Percentiles rank a stretch among this genome's conserved stretches.
Conservation (phyloP, 2,113 vertebrate genomes). For the Ahaetulla prasina region DNA sequence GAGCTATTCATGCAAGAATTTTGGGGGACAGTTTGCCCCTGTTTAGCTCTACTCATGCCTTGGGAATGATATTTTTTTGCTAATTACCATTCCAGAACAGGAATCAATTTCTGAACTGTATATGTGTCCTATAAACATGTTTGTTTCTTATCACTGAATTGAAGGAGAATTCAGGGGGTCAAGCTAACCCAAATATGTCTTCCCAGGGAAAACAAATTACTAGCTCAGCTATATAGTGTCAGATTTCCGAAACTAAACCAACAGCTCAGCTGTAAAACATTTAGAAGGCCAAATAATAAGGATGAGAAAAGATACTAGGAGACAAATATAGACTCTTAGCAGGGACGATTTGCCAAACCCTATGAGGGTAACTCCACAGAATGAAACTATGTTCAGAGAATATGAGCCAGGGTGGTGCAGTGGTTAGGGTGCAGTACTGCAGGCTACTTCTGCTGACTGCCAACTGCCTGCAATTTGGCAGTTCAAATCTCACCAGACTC, state of each 20-base stretch:
- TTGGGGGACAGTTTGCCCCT: background rate
- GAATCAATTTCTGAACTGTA: background rate
- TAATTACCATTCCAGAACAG: background rate
- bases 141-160: background rate
- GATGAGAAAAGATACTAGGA: background rate
- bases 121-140: background rate
- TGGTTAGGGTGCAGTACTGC: too few relatives aligned
- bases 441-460: too few relatives aligned
- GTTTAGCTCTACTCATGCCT: background rate
- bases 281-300: background rate
- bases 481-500: too few relatives aligned
- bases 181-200: background rate
- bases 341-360: background rate
- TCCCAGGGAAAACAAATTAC: background rate
- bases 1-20: background rate
- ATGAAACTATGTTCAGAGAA: background rate
- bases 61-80: background rate
- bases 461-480: too few relatives aligned
- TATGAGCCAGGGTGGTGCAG: too few relatives aligned
- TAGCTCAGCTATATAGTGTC: background rate
- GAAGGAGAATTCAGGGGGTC: background rate
- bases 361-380: background rate
- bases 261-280: background rate
- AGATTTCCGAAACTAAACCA: background rate
- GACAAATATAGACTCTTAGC: background rate